Evolutionary conservation across 2,888 invertebrate species (phyloP).

Genomic region (Nezara viridula): DNA sequence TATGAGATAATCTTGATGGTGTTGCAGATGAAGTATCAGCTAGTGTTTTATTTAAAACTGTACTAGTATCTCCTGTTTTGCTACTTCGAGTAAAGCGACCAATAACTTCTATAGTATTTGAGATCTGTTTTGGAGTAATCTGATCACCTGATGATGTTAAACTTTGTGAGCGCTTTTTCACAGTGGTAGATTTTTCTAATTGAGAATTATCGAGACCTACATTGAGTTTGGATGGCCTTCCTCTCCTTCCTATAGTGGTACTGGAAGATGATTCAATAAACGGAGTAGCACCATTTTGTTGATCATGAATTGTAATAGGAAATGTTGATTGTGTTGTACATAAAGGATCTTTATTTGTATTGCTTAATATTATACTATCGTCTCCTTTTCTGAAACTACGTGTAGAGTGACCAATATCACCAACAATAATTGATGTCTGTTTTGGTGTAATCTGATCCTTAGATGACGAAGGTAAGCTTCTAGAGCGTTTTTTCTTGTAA

Average conservation of each 20-base stretch:
- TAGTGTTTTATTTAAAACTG: no score
- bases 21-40: no score
- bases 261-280: neutral
- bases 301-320: neutral
- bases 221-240: neutral
- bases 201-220: neutral
- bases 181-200: neutral
- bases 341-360: neutral
- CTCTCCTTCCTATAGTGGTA: neutral
- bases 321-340: no score
- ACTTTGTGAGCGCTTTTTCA: neutral
- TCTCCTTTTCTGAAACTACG: neutral
- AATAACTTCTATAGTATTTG: neutral
- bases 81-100: neutral
- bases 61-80: neutral
- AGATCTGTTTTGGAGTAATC: neutral
- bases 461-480: neutral
- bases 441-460: neutral
- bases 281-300: neutral
- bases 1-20: no score
- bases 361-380: neutral
- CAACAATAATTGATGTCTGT: no score
- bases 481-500: neutral
- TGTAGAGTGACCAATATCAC: no score
- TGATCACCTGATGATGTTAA: neutral